Evolutionary conservation across 2,888 invertebrate species (phyloP), one percentile per base, ranked within the genome.

Genomic region (Lymantria dispar): DNA sequence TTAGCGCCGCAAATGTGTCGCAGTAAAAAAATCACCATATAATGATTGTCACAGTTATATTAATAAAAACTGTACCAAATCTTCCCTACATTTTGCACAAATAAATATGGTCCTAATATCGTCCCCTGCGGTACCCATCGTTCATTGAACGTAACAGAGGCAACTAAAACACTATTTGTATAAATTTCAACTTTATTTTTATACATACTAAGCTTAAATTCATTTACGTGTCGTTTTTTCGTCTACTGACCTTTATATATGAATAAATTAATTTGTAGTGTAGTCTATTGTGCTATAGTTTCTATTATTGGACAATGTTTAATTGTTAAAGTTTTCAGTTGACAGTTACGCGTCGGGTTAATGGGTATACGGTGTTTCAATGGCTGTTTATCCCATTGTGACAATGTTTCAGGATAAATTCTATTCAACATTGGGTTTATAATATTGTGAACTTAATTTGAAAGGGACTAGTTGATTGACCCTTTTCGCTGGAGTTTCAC

Each of bases 191-290:
- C 72, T 60, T 56, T 72, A 48, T 49, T 8, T 7, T 13, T 1
- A 22, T 29, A 7, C 0, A 0, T 7, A 36, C 68, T 64, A 47
- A 53, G 72, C 71, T 56, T 41, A 60, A 50, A 60, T 70, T 76
- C 47, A 60, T 50, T 46, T 36, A 45, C 37, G 36, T 45, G 45
- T 45, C 43, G 48, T 62, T 65, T 74, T 76, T 77, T 79, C 73
- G 78, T 79, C 66, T 79, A 64, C 74, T 82, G 83, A 86, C 82
- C 86, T 85, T 75, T 68, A 31, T 57, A 70, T 73, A 74, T 82
- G 85, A 85, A 87, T 87, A 85, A 82, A 88, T 88, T 88, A 87
- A 87, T 89, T 87, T 88, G 87, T 85, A 83, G 78, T 78, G 74
- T 69, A 70, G 74, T 55, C 76, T 58, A 80, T 87, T 88, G 80